Base-by-base conservation (phyloP, 2,888 invertebrate genomes). In the Rutpela maculata region DNA sequence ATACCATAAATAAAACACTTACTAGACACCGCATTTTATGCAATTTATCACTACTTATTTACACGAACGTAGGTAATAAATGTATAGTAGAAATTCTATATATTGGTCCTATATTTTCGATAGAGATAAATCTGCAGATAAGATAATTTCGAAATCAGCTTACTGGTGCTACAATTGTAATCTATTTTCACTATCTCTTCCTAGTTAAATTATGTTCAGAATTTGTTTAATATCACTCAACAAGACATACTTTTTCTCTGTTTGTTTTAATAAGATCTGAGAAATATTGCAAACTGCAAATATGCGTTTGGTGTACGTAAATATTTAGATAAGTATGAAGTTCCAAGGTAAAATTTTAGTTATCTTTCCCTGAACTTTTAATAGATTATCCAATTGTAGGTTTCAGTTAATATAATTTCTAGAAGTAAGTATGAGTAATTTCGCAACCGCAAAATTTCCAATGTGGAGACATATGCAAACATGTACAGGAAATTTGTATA, bases 21-120 rank as follows among this genome's bases (percentile, higher is more conserved):
- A 77, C 77, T 43, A 56, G 62, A 71, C 74, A 71, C n/a, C 74
- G 70, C 43, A 67, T 31, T n/a, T 2, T 22, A n/a, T 35, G 65
- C 71, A 77, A 74, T 57, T 69, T 76, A 57, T 60, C 43, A 62
- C 56, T 59, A 11, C 10, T 59, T 18, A 10, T 59, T 18, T 18
- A 50, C 50, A n/a, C 50, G 50, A n/a, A 50, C n/a, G 4, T 17
- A 50, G 5, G 11, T 22, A 59, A 18, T 59, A 19, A 59, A 19
- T 57, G 17, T 57, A 19, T 3, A 18, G 19, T 10, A 59, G 19
- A 18, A 19, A 56, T 63, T n/a, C 19, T 18, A 75, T 56, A 57
- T 43, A 17, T 26, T 31, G 26, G 18, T 22, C 31, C 31, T 0
- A 3, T 35, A 35, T 35, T 0, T 26, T 22, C 9, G 19, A 59